Evolutionary conservation across 2,888 invertebrate species (phyloP).

Genomic region (Pyrocoelia pectoralis): DNA sequence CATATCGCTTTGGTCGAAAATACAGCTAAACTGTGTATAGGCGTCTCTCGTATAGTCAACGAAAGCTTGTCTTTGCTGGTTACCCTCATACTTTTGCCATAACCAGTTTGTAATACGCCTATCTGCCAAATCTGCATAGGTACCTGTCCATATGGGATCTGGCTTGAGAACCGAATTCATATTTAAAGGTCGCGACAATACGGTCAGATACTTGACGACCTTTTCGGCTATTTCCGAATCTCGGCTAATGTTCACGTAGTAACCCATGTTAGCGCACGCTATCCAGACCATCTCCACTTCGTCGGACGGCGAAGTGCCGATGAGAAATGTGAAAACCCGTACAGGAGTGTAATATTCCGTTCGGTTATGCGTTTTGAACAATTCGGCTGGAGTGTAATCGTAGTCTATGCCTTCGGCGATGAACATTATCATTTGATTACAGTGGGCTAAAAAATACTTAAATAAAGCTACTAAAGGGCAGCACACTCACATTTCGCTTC

Average conservation of each 20-base stretch:
- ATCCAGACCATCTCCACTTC: conserved; percentile 93
- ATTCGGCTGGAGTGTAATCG: conserved; percentile 76
- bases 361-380: conserved; percentile 86
- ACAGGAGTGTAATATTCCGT: conserved; percentile 40
- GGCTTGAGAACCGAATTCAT: conserved; percentile 77
- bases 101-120: conserved; percentile 89
- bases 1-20: conserved; percentile 15
- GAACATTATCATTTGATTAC: conserved; percentile 97
- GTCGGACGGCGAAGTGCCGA: conserved; percentile 82
- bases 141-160: conserved; percentile 90
- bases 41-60: conserved; percentile 39
- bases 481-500: conserved; percentile 29
- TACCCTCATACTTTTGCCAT: conserved; percentile 86
- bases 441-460: conserved; percentile 58
- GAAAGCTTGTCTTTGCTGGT: conserved; percentile 77
- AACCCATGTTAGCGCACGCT: conserved; percentile 96
- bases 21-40: conserved; percentile 23
- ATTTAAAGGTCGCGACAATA: conserved; percentile 94
- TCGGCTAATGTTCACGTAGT: conserved; percentile 93
- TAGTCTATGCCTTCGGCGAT: conserved; percentile 97
- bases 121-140: conserved; percentile 93
- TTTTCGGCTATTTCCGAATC: conserved; percentile 96
- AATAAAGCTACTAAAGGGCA: no score
- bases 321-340: conserved; percentile 96
- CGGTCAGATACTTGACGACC: conserved; percentile 91